Evolutionary conservation across 2,797 vertebrate species (phyloP).

Genomic region (Micromesistius poutassou): DNA sequence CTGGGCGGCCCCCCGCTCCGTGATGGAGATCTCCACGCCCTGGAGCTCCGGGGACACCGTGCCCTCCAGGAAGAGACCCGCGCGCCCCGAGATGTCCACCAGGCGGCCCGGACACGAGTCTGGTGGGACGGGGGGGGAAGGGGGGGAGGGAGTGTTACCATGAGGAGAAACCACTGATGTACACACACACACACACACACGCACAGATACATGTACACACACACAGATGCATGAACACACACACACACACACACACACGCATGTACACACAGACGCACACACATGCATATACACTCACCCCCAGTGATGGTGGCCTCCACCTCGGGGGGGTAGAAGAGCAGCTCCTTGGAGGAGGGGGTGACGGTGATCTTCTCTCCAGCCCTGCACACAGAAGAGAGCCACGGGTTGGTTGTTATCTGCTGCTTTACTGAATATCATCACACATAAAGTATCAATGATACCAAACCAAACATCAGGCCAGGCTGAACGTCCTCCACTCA

Average conservation of each 20-base stretch:
- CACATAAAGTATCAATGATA: background rate
- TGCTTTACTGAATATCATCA: background rate
- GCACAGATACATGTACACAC: background rate
- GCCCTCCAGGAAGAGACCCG: conserved; percentile 92
- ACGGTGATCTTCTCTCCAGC: conserved; percentile 96
- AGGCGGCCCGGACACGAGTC: conserved; percentile 92
- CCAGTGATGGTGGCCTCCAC: conserved; percentile 91
- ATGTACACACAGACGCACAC: background rate
- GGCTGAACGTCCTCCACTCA: background rate
- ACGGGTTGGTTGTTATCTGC: background rate
- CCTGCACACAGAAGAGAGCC: conserved; percentile 56
- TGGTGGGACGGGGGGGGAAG: conserved; percentile 39
- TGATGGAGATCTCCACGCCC: conserved; percentile 92
- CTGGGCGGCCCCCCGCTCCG: conserved; percentile 77
- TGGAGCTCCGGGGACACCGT: conserved; percentile 86
- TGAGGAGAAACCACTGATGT: too few species aligned
- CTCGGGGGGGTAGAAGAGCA: conserved; percentile 93
- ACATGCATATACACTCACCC: conserved; percentile 60
- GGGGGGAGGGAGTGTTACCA: rapidly evolving
- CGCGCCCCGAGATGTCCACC: conserved; percentile 89
- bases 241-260: background rate
- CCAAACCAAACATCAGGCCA: background rate
- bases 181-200: background rate
- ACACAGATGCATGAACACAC: too few species aligned
- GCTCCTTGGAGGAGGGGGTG: conserved; percentile 91